Conservation (phyloP, 2,113 vertebrate genomes). For the Tetrao urogallus region DNA sequence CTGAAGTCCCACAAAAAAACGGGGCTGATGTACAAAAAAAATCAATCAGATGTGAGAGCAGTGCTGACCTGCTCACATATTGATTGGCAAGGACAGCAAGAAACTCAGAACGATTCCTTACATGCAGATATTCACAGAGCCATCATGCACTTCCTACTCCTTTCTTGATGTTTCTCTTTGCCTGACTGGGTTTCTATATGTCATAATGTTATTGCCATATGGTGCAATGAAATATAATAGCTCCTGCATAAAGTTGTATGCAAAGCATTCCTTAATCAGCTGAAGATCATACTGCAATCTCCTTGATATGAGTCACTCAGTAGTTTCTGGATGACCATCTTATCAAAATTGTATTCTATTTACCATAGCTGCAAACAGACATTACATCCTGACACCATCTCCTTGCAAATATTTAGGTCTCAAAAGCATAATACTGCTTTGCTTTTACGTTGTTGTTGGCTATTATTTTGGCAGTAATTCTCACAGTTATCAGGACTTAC, state of each 20-base stretch:
- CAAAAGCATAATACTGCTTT: neutral
- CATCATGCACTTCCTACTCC: slow-evolving; percentile 21
- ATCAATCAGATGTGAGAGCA: neutral
- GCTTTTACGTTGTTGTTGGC: neutral
- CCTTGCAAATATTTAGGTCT: neutral
- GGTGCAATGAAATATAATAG: slow-evolving; percentile 38
- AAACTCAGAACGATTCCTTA: neutral
- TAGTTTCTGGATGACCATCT: neutral
- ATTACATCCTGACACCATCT: neutral
- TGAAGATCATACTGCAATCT: neutral
- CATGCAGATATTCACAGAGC: slow-evolving; percentile 37
- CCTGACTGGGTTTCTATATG: slow-evolving; percentile 68
- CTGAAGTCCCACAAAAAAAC: neutral
- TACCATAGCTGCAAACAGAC: neutral
- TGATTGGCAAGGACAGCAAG: neutral
- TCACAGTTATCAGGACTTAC: neutral
- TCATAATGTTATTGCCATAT: slow-evolving; percentile 56
- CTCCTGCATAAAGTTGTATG: neutral
- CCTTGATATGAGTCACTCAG: neutral
- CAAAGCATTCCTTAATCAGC: slow-evolving; percentile 29
- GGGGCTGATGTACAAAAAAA: neutral
- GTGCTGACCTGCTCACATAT: neutral
- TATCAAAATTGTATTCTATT: neutral
- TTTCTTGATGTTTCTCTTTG: slow-evolving; percentile 54
- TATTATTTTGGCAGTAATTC: neutral